Conservation (phyloP, 2,113 vertebrate genomes). For the Neodon shergylaensis region DNA sequence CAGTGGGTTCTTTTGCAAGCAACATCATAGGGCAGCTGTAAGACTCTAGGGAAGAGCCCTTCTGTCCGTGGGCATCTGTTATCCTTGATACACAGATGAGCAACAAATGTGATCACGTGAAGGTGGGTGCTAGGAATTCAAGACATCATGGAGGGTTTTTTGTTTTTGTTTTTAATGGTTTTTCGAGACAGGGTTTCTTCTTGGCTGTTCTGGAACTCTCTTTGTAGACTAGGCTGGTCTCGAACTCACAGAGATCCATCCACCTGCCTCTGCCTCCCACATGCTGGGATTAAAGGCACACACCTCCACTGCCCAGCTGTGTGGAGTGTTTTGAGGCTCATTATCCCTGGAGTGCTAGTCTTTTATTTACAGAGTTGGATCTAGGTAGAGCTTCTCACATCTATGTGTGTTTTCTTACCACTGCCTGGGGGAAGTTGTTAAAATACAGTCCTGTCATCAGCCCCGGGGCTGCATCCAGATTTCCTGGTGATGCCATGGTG, state of each 20-base stretch:
- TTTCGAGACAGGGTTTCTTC: no score
- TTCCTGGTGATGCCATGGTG: background rate
- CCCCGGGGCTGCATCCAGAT: background rate
- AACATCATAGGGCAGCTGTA: background rate
- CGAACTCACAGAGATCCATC: no score
- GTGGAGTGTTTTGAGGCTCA: background rate
- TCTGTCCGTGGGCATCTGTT: background rate
- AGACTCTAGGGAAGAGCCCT: background rate
- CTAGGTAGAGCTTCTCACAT: background rate
- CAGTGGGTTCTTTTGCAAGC: background rate
- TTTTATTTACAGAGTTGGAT: background rate
- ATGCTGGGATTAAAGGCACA: no score
- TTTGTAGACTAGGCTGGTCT: no score
- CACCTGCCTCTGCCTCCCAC: no score
- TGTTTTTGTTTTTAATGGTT: no score
- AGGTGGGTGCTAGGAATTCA: background rate
- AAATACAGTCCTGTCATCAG: background rate
- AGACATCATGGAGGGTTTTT: background rate
- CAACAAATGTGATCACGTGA: no score
- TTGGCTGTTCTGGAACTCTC: no score
- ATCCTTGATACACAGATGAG: background rate
- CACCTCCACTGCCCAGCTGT: no score
- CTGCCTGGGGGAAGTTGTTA: background rate
- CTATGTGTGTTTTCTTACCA: background rate
- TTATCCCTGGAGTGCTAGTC: accelerated